Percentiles rank a stretch among this genome's conserved stretches.
Conservation (phyloP, 1,140 invertebrate species). For the Brachionus rubens region DNA sequence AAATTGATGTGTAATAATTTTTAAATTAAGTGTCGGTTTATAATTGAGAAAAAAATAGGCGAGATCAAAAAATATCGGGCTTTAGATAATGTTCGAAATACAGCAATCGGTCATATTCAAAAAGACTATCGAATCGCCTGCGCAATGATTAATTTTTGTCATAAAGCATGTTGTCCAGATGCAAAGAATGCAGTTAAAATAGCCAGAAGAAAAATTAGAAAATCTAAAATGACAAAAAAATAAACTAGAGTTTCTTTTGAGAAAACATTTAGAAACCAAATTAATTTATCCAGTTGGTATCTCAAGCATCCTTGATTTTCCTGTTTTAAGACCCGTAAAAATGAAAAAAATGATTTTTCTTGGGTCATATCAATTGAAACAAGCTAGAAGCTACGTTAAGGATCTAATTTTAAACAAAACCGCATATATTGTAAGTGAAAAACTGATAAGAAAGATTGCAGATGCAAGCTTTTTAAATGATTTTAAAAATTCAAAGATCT, state of each 20-base stretch:
- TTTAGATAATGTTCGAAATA: conserved; percentile 30
- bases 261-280: conserved; percentile 24
- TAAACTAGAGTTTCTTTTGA: background rate
- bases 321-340: background rate
- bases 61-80: background rate
- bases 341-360: background rate
- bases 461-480: background rate
- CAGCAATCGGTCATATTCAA: conserved; percentile 26
- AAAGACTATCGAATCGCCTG: conserved; percentile 13
- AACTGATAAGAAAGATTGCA: background rate
- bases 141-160: too few relatives aligned
- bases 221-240: background rate
- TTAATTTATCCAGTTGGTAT: background rate
- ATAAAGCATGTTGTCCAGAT: conserved; percentile 12
- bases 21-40: conserved; percentile 23
- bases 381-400: background rate
- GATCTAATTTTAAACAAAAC: background rate
- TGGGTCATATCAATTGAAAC: conserved; percentile 13
- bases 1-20: background rate
- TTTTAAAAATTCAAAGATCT: background rate
- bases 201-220: background rate
- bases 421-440: background rate
- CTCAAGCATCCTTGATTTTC: background rate
- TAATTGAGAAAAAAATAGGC: conserved; percentile 19
- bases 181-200: background rate